Evolutionary conservation across 2,888 invertebrate species (phyloP).

Genomic region (Conops quadrifasciatus): DNA sequence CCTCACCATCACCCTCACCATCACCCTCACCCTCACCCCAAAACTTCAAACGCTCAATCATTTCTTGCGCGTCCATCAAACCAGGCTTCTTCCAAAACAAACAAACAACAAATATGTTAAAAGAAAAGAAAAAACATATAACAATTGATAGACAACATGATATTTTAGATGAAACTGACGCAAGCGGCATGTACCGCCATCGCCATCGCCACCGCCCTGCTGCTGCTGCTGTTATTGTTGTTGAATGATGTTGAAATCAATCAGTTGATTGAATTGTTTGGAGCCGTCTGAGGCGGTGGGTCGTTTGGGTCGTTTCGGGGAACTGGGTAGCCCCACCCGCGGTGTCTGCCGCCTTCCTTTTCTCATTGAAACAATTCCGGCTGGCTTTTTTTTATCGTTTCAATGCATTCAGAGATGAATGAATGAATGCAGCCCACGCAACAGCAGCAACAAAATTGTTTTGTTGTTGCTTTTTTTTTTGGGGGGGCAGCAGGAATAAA

Average conservation of each 20-base stretch:
- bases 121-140: too few species aligned
- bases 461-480: background rate
- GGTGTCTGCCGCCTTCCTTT: background rate
- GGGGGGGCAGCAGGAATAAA: background rate
- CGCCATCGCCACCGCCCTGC: conserved; percentile 14
- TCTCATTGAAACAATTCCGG: too few species aligned
- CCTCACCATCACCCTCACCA: too few species aligned
- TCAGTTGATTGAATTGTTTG: conserved; percentile 16
- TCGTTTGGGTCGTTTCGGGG: too few species aligned
- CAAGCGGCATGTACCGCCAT: background rate
- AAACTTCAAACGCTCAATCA: too few species aligned
- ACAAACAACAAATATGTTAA: too few species aligned
- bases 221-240: conserved; percentile 9
- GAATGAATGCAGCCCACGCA: conserved; percentile 5
- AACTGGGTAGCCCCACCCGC: background rate
- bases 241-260: conserved; percentile 11
- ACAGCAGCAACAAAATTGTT: background rate
- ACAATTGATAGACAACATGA: too few species aligned
- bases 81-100: too few species aligned
- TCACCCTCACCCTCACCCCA: too few species aligned
- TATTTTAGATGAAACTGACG: too few species aligned
- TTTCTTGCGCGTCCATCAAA: too few species aligned
- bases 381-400: background rate
- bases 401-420: conserved; percentile 6
- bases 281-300: background rate